Conservation (phyloP, 1,140 invertebrate species). For the Trypoxylus dichotomus region DNA sequence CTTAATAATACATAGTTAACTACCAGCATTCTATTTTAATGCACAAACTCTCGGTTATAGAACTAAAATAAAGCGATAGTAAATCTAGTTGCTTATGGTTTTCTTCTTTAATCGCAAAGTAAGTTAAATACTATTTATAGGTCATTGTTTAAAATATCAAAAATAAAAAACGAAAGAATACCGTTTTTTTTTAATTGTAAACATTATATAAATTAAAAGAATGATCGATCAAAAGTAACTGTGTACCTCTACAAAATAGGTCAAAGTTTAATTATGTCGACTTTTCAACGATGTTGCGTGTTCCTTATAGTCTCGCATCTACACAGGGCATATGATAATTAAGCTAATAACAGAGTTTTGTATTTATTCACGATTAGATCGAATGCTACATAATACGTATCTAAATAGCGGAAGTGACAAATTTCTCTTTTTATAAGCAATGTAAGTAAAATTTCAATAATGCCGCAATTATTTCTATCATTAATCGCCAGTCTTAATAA, state of each 20-base stretch:
- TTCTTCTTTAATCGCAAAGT: too few species aligned
- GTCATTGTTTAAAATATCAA: too few species aligned
- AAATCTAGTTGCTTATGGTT: too few species aligned
- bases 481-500: too few species aligned
- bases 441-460: not conserved
- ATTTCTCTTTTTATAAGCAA: not conserved
- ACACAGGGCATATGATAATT: not conserved
- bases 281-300: not conserved
- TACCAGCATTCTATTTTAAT: too few species aligned
- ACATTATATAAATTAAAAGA: not conserved
- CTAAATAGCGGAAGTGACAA: not conserved
- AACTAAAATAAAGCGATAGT: too few species aligned
- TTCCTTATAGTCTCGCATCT: not conserved
- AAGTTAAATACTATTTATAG: too few species aligned
- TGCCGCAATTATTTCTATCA: not conserved
- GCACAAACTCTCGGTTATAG: too few species aligned
- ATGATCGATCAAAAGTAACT: not conserved
- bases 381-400: not conserved
- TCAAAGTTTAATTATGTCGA: not conserved
- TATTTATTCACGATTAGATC: conserved; percentile 4
- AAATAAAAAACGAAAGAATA: too few species aligned
- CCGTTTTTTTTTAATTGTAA: not conserved
- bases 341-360: not conserved
- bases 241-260: not conserved
- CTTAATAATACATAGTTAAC: too few species aligned